phyloP scores from a whole-genome alignment of 2,797 vertebrate species.

The Callimico goeldii region DNA sequence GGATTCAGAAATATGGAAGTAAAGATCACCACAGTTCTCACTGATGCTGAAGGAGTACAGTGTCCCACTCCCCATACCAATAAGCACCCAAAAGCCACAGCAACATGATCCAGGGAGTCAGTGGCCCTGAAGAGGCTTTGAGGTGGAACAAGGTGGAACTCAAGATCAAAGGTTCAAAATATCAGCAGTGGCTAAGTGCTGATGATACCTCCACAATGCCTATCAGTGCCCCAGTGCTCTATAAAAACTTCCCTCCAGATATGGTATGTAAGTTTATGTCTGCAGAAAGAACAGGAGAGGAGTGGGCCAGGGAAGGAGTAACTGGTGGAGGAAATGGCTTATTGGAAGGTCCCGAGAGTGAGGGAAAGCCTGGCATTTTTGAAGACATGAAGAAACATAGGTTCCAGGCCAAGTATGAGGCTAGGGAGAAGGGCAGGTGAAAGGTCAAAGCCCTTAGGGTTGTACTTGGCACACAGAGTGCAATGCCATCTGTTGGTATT shows the following conservation, averaged over 20 bases:
- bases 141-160: neutral
- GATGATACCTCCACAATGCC: neutral
- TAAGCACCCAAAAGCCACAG: neutral
- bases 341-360: neutral
- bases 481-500: neutral
- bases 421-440: neutral
- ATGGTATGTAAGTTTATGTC: neutral
- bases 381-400: neutral
- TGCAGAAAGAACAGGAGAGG: neutral
- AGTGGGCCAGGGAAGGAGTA: neutral
- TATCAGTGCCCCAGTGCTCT: fast-evolving
- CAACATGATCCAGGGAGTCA: neutral
- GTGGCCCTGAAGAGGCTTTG: neutral
- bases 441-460: neutral
- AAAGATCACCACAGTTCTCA: neutral
- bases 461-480: neutral
- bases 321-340: neutral
- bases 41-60: neutral
- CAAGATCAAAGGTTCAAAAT: neutral
- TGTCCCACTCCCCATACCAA: neutral
- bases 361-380: neutral
- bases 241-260: neutral
- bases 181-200: neutral
- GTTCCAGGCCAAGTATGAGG: neutral
- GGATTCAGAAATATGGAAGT: neutral